phyloP scores from a whole-genome alignment of 2,888 invertebrate species.

The Lithophane semibrunnea region DNA sequence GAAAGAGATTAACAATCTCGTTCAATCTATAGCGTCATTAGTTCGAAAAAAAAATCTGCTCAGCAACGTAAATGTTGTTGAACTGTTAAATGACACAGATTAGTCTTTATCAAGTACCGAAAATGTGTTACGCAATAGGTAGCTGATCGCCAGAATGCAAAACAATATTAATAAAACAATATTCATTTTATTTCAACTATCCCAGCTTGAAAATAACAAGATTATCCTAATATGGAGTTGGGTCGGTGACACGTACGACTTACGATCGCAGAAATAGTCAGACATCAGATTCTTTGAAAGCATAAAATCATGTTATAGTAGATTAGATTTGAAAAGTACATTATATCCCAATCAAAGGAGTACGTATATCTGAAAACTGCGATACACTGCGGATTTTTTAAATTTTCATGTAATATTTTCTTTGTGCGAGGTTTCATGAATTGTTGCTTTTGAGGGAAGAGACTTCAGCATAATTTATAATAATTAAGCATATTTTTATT shows the following conservation, averaged over 20 bases:
- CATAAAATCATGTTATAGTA: slow-evolving; percentile 11
- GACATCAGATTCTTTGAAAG: background rate
- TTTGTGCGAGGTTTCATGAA: slow-evolving; percentile 1
- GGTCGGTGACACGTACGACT: slow-evolving; percentile 6
- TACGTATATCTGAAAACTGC: slow-evolving; percentile 16
- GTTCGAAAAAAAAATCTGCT: too few relatives aligned
- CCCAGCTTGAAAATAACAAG: background rate
- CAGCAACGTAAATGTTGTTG: too few relatives aligned
- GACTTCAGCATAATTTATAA: background rate
- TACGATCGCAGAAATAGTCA: background rate
- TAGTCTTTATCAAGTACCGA: too few relatives aligned
- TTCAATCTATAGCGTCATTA: too few relatives aligned
- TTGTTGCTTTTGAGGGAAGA: slow-evolving; percentile 2
- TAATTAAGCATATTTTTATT: background rate
- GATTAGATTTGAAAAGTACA: slow-evolving; percentile 5
- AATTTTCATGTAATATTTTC: slow-evolving; percentile 10
- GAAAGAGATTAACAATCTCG: too few relatives aligned
- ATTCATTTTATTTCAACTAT: background rate
- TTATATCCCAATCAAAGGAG: slow-evolving; percentile 15
- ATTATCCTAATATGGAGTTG: background rate
- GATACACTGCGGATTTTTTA: slow-evolving; percentile 4
- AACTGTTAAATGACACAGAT: background rate
- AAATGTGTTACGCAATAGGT: too few relatives aligned
- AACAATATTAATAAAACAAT: background rate
- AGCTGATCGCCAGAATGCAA: background rate